A percentile compares a stretch with the other conserved stretches of the same genome.
Conservation (phyloP, 2,113 vertebrate genomes). For the Paraplagusia blochii region DNA sequence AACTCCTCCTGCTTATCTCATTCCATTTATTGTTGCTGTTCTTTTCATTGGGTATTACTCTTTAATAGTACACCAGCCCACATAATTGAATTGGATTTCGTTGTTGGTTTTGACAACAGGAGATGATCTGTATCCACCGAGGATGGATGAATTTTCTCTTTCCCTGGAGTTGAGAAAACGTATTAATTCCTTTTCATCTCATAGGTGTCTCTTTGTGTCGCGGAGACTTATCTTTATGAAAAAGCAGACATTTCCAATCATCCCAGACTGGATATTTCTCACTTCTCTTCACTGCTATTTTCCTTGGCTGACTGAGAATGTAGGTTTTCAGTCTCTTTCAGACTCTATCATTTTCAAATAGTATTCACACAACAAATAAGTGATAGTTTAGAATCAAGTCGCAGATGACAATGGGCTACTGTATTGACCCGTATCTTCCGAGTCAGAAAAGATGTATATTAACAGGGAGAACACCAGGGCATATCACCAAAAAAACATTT, state of each 20-base stretch:
- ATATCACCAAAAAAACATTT: no score
- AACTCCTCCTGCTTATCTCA: conserved; percentile 56
- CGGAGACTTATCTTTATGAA: conserved; percentile 9
- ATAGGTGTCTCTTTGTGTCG: conserved; percentile 23
- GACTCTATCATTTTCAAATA: no score
- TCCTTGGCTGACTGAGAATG: no score
- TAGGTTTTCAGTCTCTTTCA: no score
- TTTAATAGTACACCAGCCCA: conserved; percentile 12
- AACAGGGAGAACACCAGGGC: no score
- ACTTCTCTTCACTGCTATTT: no score
- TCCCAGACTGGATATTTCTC: conserved; percentile 13
- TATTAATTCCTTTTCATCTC: conserved; percentile 35
- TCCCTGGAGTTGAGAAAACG: conserved; percentile 10
- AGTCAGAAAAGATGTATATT: no score
- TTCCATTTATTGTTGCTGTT: conserved; percentile 50
- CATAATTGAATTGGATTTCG: conserved; percentile 32
- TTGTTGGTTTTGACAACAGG: conserved; percentile 18
- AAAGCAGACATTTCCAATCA: no score
- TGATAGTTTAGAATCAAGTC: no score
- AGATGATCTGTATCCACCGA: conserved; percentile 34
- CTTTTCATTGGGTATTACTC: conserved; percentile 40
- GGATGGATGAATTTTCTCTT: conserved; percentile 24
- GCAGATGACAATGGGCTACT: no score
- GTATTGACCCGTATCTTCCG: no score
- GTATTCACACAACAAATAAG: no score